These are phyloP conservation scores for Phataginus tricuspis DNA, from an alignment of 2,797 vertebrate species.

Conservation along the genomic window DNA sequence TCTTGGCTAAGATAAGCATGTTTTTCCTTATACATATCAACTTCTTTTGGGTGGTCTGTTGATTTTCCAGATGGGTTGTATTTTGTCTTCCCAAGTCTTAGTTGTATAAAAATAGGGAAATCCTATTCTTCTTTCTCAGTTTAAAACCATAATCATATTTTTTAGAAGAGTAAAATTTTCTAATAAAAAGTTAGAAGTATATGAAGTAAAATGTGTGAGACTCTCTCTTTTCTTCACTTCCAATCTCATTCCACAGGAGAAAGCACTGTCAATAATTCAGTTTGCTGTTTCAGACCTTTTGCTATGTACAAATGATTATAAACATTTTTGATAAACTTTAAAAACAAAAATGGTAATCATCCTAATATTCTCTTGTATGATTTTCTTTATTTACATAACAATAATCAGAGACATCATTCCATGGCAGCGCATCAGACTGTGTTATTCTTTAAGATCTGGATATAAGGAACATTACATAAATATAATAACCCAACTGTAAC, in stretches of 20 bases:
- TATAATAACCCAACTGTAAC: not conserved
- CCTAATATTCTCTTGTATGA: not conserved
- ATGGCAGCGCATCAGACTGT: not conserved
- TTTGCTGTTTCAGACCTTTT: not conserved
- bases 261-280: not conserved
- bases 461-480: not conserved
- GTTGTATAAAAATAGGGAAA: not conserved
- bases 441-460: not conserved
- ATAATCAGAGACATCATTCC: not conserved
- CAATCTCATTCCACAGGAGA: not conserved
- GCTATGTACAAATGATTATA: not conserved
- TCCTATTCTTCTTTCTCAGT: slow-evolving; percentile 6
- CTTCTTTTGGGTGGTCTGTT: not conserved
- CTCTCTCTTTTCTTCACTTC: not conserved
- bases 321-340: not conserved
- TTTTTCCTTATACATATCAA: not conserved
- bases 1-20: not conserved
- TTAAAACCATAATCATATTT: not conserved
- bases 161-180: not conserved
- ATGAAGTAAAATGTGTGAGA: slow-evolving; percentile 13
- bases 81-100: not conserved
- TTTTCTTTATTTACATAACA: not conserved
- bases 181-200: not conserved
- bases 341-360: not conserved
- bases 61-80: not conserved